phyloP scores from a whole-genome alignment of 2,797 vertebrate genomes.

The Dendrocincla fuliginosa region DNA sequence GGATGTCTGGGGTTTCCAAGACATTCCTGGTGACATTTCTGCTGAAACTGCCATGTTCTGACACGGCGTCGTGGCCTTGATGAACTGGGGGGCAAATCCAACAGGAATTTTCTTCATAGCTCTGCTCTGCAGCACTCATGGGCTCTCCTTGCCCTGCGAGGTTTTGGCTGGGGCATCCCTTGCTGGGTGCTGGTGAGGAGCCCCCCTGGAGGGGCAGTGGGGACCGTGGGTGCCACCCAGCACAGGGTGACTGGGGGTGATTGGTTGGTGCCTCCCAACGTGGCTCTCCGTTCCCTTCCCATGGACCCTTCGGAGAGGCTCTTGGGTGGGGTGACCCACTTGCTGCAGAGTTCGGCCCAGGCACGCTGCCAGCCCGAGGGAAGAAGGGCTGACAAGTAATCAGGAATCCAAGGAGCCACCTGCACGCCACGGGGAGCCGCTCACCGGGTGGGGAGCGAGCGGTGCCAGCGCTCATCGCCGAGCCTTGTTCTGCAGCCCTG shows the following conservation, averaged over 20 bases:
- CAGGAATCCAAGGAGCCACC: conserved; percentile 44
- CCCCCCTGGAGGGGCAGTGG: not conserved
- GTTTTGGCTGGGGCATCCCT: not conserved
- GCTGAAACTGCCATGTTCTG: fast-evolving
- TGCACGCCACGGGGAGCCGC: conserved; percentile 20
- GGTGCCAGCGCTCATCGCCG: conserved; percentile 1
- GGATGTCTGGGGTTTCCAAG: not conserved
- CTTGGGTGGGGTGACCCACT: not conserved
- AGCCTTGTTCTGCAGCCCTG: not conserved
- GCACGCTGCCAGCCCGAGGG: not conserved
- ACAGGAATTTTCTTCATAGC: fast-evolving
- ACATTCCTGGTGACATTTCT: not conserved
- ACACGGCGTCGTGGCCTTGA: fast-evolving
- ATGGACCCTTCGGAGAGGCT: not conserved
- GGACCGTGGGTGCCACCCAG: fast-evolving
- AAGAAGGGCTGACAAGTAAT: not conserved
- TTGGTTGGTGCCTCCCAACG: too few relatives aligned
- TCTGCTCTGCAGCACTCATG: fast-evolving
- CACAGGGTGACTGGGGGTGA: fast-evolving
- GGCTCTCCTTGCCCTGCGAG: fast-evolving
- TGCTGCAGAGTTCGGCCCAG: not conserved
- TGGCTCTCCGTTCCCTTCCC: fast-evolving
- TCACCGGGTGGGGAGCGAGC: not conserved
- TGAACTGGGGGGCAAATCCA: not conserved
- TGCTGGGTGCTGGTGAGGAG: fast-evolving